These are phyloP conservation scores for Petromus typicus DNA, from an alignment of 2,113 vertebrate species.

Conservation along the genomic window DNA sequence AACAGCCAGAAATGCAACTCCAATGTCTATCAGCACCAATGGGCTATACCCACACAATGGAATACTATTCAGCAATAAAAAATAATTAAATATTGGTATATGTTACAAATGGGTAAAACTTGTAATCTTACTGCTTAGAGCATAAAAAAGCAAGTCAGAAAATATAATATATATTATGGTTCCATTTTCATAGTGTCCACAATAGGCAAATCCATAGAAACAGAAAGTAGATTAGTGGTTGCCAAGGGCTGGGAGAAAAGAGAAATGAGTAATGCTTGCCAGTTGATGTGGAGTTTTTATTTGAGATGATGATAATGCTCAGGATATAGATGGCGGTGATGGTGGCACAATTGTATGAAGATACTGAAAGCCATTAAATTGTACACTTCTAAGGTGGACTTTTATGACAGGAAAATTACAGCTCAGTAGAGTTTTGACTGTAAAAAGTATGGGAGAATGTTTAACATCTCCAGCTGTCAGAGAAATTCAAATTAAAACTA, in stretches of 20 bases:
- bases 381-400: neutral
- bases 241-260: neutral
- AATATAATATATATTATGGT: neutral
- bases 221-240: conserved; percentile 1
- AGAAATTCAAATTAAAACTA: neutral
- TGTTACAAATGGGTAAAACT: neutral
- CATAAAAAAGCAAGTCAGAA: conserved; percentile 1
- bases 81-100: conserved; percentile 23
- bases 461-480: neutral
- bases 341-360: neutral
- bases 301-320: neutral
- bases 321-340: neutral
- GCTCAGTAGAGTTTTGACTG: neutral
- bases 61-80: conserved; percentile 37
- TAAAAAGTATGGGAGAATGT: neutral
- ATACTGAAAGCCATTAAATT: neutral
- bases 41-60: neutral
- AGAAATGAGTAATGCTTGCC: neutral
- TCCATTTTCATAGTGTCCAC: neutral
- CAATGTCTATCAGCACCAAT: neutral
- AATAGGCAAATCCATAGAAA: neutral
- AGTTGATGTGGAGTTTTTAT: neutral
- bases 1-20: neutral
- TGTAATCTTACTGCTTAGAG: neutral
- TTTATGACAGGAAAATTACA: neutral